Evolutionary conservation across 2,113 vertebrate species (phyloP).

Genomic region (Lycocorax pyrrhopterus): DNA sequence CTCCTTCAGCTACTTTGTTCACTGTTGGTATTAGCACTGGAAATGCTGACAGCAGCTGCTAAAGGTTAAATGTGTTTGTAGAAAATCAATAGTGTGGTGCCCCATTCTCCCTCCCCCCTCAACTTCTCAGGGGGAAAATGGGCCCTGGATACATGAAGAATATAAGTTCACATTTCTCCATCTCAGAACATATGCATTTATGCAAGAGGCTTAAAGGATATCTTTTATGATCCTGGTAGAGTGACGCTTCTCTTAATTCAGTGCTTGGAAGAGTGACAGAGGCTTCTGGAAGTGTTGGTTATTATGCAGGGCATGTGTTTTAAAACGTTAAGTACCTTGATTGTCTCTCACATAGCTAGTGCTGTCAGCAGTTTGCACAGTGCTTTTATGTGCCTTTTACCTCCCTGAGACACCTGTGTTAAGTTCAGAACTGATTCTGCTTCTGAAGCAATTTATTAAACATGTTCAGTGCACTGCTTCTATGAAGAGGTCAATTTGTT

Average conservation of each 20-base stretch:
- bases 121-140: background rate
- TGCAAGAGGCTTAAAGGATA: slow-evolving; percentile 1
- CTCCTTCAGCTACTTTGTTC: background rate
- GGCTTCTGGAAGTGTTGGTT: background rate
- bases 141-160: background rate
- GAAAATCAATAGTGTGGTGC: background rate
- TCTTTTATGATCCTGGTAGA: background rate
- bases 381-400: slow-evolving; percentile 37
- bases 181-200: background rate
- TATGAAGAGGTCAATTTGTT: slow-evolving; percentile 61
- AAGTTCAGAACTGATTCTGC: slow-evolving; percentile 37
- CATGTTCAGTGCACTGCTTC: slow-evolving; percentile 11
- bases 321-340: slow-evolving; percentile 49
- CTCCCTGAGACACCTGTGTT: slow-evolving; percentile 28
- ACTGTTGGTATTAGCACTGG: background rate
- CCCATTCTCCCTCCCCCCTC: background rate
- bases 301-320: slow-evolving; percentile 42
- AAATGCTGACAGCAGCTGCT: background rate
- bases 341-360: slow-evolving; percentile 42
- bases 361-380: slow-evolving; percentile 48
- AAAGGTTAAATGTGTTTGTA: background rate
- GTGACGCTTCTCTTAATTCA: background rate
- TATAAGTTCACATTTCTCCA: background rate
- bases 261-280: background rate
- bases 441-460: slow-evolving; percentile 61